phyloP scores from a whole-genome alignment of 37 sponge, comb jelly and placozoan species.

The Hormiphora californensis region DNA sequence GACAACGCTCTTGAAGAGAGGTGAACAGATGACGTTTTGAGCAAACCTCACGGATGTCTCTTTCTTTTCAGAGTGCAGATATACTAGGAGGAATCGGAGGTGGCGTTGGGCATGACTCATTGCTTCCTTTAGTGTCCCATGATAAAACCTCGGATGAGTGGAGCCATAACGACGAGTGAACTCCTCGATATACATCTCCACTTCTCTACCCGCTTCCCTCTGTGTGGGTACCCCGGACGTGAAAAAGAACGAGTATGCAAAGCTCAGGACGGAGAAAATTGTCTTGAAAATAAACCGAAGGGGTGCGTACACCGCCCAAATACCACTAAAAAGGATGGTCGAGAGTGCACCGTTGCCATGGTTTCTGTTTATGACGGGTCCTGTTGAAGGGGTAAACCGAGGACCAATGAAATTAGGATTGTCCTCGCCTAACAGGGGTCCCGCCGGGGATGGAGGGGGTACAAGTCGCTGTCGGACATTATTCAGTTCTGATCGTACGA shows the following conservation, averaged over 20 bases:
- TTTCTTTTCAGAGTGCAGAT: slow-evolving; percentile 19
- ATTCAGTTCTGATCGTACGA: not conserved
- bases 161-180: not conserved
- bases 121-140: slow-evolving; percentile 18
- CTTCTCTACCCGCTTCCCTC: slow-evolving; percentile 1
- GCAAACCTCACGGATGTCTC: slow-evolving; percentile 11
- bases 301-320: not conserved
- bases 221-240: not conserved
- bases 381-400: not conserved
- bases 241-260: not conserved
- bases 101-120: slow-evolving; percentile 29
- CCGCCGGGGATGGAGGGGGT: not conserved
- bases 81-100: slow-evolving; percentile 19
- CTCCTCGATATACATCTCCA: slow-evolving; percentile 28
- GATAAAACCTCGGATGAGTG: slow-evolving; percentile 17
- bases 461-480: slow-evolving; percentile 16
- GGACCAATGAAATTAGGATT: slow-evolving; percentile 46
- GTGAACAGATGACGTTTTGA: slow-evolving; percentile 2
- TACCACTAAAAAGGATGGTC: not conserved
- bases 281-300: not conserved
- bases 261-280: not conserved
- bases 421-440: not conserved
- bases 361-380: slow-evolving; percentile 36
- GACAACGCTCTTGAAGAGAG: slow-evolving; percentile 23
- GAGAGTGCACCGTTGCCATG: not conserved